Evolutionary conservation across 2,113 vertebrate genomes (phyloP), one percentile per base, ranked within the genome.

Genomic region (Hydrolagus affinis): DNA sequence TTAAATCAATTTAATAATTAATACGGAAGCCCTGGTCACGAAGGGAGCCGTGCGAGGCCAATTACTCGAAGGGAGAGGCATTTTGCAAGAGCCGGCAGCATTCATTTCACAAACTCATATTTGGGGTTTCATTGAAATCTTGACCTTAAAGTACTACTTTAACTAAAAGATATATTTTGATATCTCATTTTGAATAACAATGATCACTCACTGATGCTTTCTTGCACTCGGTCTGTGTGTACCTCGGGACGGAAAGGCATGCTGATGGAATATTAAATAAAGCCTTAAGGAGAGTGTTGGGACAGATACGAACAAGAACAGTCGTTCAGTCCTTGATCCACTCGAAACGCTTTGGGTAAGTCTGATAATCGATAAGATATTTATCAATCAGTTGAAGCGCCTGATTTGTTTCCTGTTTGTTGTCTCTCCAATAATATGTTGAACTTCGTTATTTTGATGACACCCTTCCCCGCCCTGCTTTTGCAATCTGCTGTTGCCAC

Each of bases 191-290:
- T 30, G 23, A 15, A 44, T 44, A 44, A 62, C 12, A 89, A 88
- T 87, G 89, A 89, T 90, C 89, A 89, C 89, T 90, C 89, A 89
- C 89, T 91, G 91, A 91, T 87, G 87, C 88, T 17, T 17, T 90
- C 87, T 92, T 93, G 90, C 91, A 87, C 91, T 88, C 92, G 91
- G 88, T 86, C 87, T 89, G 92, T 89, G 91, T 89, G 90, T 91
- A 95, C 89, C 89, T 87, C 91, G 94, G 93, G 92, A 90, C 88
- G 89, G 92, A 94, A 91, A 92, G 97, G 91, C 96, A 97, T 86
- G 94, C 95, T 90, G 95, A 95, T 89, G 96, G 93, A 90, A 94
- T 97, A 91, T 96, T 98, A 93, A 95, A 96, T 93, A 95, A 96
- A 95, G 95, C 95, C 92, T 98, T 98, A 93, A 95, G 96, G 91